A percentile compares a stretch with the other conserved stretches of the same genome.
Conservation (phyloP, 1,140 invertebrate genomes). For the Drosophila miranda region DNA sequence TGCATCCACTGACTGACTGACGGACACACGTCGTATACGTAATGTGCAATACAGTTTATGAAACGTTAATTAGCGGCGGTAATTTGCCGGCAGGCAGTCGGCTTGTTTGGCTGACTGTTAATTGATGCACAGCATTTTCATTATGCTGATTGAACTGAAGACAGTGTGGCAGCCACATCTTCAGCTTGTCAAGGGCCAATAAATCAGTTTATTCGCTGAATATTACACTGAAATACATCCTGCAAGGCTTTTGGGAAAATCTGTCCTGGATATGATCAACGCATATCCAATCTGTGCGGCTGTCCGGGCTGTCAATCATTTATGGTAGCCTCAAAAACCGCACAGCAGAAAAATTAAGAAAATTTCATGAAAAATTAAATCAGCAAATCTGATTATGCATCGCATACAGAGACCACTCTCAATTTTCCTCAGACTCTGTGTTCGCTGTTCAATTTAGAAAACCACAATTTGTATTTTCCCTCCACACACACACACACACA, state of each 20-base stretch:
- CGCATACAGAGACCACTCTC: conserved; percentile 27
- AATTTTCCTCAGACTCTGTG: conserved; percentile 12
- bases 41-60: conserved; percentile 69
- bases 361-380: conserved; percentile 57
- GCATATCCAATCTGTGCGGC: background rate
- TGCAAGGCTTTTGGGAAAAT: background rate
- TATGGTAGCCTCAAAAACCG: conserved; percentile 30
- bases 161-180: background rate
- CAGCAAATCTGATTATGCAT: conserved; percentile 76
- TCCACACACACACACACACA: conserved; percentile 16
- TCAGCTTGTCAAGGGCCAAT: background rate
- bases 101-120: conserved; percentile 45
- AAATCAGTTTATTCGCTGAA: background rate
- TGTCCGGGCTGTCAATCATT: conserved; percentile 28
- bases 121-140: conserved; percentile 63
- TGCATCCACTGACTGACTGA: background rate
- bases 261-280: background rate
- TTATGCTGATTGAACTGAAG: conserved; percentile 64
- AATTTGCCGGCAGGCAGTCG: conserved; percentile 39
- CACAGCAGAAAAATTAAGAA: conserved; percentile 31
- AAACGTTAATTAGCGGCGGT: conserved; percentile 75
- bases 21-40: conserved; percentile 66
- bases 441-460: conserved; percentile 69
- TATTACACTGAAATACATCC: background rate
- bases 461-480: conserved; percentile 73